Percentiles rank a stretch among this genome's conserved stretches.
phyloP scores from a whole-genome alignment of 2,113 vertebrate species.

The Alectura lathami region DNA sequence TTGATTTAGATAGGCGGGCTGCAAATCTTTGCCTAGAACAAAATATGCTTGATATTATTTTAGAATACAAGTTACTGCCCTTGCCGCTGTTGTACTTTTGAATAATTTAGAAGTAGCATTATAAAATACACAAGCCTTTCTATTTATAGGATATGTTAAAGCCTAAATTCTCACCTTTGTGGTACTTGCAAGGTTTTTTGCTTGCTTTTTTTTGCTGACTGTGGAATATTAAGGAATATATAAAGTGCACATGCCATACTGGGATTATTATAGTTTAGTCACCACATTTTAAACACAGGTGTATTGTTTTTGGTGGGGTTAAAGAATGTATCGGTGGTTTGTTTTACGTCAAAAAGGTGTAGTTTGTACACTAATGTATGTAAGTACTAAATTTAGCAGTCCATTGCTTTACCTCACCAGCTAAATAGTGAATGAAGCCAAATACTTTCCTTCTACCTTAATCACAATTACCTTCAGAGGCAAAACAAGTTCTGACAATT shows the following conservation, averaged over 20 bases:
- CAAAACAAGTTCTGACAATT: neutral
- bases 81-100: neutral
- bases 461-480: neutral
- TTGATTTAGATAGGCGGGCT: neutral
- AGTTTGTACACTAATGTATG: neutral
- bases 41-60: neutral
- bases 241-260: neutral
- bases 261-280: neutral
- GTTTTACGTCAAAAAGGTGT: neutral
- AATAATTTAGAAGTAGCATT: neutral
- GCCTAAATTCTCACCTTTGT: neutral
- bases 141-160: neutral
- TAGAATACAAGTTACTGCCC: neutral
- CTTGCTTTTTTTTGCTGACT: neutral
- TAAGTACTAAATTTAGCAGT: neutral
- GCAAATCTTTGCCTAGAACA: neutral
- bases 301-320: neutral
- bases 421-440: neutral
- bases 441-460: neutral
- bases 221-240: neutral
- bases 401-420: neutral
- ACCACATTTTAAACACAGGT: neutral
- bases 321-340: neutral
- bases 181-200: neutral
- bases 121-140: neutral